Base-by-base conservation (phyloP, 1,140 invertebrate genomes). In the Galleria mellonella region DNA sequence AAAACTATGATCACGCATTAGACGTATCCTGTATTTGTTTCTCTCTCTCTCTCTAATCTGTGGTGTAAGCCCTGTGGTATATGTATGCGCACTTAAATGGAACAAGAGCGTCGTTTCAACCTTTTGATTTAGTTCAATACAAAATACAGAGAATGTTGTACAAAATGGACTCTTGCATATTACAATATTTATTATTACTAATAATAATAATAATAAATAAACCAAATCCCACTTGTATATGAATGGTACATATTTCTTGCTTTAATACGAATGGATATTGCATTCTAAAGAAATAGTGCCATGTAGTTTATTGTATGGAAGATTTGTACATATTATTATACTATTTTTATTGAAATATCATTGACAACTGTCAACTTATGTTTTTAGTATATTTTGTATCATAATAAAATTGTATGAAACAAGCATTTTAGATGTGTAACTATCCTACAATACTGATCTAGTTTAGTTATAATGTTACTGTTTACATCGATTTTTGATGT, bases 241-340 rank as follows among this genome's bases (percentile, higher is more conserved):
- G 31, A 45, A 62, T 62, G 70, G 70, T 73, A 71, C 66, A 74
- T 72, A 70, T 69, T 75, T 70, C 64, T 60, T 59, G 47, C 65
- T 60, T 64, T 59, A 49, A 57, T 45, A 43, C 12, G 55, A 62
- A 68, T 71, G 56, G 17, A 23, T 38, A 36, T 53, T 60, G 53
- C 62, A 68, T 78, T 78, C 59, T 72, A 62, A 77, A 75, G 69
- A 71, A 76, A 78, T 72, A 62, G 79, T 83, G 79, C 79, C 79
- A 83, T 83, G 60, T 67, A 67, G 49, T 66, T 57, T 55, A 51
- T 64, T 61, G 35, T 71, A 72, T 65, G 60, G 70, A 55, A 65
- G 72, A 67, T 54, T 77, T 82, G 74, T 83, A 79, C 58, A 83
- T 56, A 51, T 45, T 61, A 55, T 64, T 48, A 23, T 23, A 59